These are phyloP conservation scores for Alosa alosa DNA, from an alignment of 2,113 vertebrate species.

Conservation along the genomic window DNA sequence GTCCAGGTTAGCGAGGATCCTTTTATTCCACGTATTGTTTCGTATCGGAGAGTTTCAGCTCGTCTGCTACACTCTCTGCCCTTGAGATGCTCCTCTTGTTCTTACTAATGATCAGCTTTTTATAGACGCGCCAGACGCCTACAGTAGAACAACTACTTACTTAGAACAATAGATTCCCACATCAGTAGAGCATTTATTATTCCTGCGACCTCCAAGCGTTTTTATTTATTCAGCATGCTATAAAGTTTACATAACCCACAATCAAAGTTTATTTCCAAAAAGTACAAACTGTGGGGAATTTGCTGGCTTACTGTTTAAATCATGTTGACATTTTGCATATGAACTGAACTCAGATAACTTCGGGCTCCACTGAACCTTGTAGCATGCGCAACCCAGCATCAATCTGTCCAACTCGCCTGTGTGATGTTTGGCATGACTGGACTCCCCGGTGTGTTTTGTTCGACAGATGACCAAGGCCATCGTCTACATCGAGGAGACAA, in stretches of 20 bases:
- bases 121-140: not conserved
- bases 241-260: not conserved
- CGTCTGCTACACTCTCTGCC: not conserved
- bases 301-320: not conserved
- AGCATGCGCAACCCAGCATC: not conserved
- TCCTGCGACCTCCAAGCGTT: not conserved
- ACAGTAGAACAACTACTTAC: not conserved
- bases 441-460: not conserved
- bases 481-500: slow-evolving; percentile 89
- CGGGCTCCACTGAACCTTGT: not conserved
- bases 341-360: not conserved
- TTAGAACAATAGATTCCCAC: not conserved
- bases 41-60: not conserved
- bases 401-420: not conserved
- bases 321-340: not conserved
- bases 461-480: slow-evolving; percentile 83
- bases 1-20: slow-evolving; percentile 75
- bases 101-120: not conserved
- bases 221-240: not conserved
- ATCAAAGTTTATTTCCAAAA: not conserved
- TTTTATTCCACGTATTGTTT: not conserved
- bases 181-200: not conserved
- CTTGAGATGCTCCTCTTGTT: not conserved
- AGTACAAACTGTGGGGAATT: not conserved
- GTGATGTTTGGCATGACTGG: not conserved